Conservation (phyloP, 2,888 invertebrate genomes). For the Himalopsyche japonica region DNA sequence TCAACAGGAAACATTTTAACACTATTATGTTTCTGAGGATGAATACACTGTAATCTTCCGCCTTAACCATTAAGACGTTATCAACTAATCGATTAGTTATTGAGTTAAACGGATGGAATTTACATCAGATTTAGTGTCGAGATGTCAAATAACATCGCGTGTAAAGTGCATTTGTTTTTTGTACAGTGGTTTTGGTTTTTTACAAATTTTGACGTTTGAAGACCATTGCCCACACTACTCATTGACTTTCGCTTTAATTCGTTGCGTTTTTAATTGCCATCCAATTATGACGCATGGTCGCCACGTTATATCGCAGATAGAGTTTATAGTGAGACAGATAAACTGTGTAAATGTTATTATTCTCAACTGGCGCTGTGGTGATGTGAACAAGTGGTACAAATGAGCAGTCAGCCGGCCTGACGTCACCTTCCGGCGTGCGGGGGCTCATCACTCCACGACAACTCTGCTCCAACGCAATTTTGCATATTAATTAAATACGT, state of each 20-base stretch:
- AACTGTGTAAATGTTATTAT: neutral
- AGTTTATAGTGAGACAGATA: neutral
- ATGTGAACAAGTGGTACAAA: conserved; percentile 29
- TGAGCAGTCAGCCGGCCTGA: conserved; percentile 14
- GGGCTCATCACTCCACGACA: neutral
- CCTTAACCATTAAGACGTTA: no score
- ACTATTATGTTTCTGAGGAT: no score
- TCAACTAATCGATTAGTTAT: no score
- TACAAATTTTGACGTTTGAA: no score
- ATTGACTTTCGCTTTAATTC: neutral
- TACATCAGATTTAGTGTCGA: no score
- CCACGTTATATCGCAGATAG: neutral
- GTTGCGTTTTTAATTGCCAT: neutral
- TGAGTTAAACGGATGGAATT: no score
- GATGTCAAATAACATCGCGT: no score
- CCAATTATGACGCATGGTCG: neutral
- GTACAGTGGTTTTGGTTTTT: no score
- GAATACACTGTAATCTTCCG: no score
- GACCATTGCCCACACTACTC: no score
- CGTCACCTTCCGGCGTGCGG: conserved; percentile 32
- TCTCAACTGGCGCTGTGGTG: neutral
- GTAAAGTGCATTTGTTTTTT: no score
- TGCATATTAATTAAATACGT: neutral
- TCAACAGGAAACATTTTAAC: no score
- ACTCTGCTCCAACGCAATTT: neutral